Conservation (phyloP, 1,140 invertebrate species). For the Anoplolepis gracilipes region DNA sequence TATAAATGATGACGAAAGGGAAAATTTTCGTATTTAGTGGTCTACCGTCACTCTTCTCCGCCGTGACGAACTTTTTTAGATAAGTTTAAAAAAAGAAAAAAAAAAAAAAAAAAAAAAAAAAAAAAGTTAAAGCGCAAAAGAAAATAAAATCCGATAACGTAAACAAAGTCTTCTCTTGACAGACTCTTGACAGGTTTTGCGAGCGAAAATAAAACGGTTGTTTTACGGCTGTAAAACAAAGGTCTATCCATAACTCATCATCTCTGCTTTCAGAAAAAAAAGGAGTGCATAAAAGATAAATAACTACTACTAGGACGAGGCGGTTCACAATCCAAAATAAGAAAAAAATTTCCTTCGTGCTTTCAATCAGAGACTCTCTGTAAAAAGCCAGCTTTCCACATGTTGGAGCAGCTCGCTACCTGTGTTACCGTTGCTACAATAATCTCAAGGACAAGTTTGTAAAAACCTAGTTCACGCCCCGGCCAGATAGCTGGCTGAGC, state of each 20-base stretch:
- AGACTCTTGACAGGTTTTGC: constrained; percentile 28
- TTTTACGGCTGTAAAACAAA: neutral
- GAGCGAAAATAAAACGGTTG: neutral
- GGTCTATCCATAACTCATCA: constrained; percentile 14
- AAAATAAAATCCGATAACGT: neutral
- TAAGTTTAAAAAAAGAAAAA: neutral
- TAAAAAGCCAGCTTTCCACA: neutral
- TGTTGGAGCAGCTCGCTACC: neutral
- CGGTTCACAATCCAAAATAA: neutral
- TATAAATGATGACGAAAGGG: neutral
- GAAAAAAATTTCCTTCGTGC: constrained; percentile 20
- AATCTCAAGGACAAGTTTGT: constrained; percentile 33
- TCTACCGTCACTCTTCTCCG: neutral
- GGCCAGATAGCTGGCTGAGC: neutral
- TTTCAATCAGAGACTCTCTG: constrained; percentile 36
- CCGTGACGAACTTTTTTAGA: constrained; percentile 40
- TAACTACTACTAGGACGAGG: constrained; percentile 34
- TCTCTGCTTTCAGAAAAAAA: constrained; percentile 1
- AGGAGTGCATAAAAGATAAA: constrained; percentile 22
- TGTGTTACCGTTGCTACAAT: neutral
- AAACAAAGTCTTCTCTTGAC: constrained; percentile 8
- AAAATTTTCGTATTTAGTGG: constrained; percentile 12
- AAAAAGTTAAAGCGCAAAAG: neutral
- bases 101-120: too few relatives aligned
- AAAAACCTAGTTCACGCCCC: constrained; percentile 14